Conservation (phyloP, 2,888 invertebrate genomes). For the Poecilobothrus nobilitatus region DNA sequence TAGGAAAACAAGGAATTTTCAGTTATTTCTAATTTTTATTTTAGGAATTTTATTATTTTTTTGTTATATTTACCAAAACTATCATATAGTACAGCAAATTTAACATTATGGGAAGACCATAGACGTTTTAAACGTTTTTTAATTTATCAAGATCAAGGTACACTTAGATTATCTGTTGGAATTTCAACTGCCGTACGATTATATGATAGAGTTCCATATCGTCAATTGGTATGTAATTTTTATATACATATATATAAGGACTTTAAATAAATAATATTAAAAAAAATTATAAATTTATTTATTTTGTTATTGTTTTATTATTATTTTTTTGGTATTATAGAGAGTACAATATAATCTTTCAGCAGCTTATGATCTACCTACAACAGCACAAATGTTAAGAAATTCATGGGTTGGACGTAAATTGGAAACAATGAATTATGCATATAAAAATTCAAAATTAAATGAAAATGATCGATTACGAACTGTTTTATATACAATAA, state of each 20-base stretch:
- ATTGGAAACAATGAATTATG: neutral
- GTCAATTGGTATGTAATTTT: neutral
- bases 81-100: neutral
- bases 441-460: neutral
- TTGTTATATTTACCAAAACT: neutral
- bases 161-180: constrained; percentile 22
- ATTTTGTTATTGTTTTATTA: no score
- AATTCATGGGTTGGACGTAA: neutral
- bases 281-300: no score
- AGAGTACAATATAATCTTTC: neutral
- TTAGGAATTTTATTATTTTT: neutral
- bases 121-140: constrained; percentile 27
- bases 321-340: neutral
- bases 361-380: neutral
- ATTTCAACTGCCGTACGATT: neutral
- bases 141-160: constrained; percentile 29
- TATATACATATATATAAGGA: no score
- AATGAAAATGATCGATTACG: neutral
- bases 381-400: neutral
- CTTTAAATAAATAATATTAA: no score
- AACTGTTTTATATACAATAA: constrained; percentile 9
- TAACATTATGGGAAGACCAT: neutral
- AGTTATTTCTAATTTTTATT: neutral
- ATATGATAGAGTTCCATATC: neutral
- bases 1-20: no score